A percentile compares a stretch with the other conserved stretches of the same genome.
Evolutionary conservation across 1,140 invertebrate genomes (phyloP).

Genomic region (Caenorhabditis latens): DNA sequence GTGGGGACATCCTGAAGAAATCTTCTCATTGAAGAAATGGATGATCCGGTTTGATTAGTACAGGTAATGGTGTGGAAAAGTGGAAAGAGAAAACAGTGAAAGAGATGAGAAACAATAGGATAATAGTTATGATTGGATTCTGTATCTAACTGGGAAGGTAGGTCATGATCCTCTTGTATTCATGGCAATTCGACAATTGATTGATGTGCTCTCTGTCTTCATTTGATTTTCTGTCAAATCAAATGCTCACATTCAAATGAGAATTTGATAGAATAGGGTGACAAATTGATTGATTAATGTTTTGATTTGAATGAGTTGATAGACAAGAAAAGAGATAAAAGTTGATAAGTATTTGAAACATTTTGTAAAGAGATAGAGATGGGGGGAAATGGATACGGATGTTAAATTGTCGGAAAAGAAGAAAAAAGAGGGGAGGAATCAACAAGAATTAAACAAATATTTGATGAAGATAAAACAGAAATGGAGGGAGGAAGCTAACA

Average conservation of each 20-base stretch:
- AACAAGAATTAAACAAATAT: constrained; percentile 55
- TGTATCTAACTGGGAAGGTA: too few species aligned
- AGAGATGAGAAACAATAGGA: neutral
- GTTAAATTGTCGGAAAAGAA: neutral
- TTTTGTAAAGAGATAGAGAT: neutral
- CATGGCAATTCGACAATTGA: neutral
- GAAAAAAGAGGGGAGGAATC: neutral
- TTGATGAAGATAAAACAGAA: neutral
- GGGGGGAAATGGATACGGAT: constrained; percentile 24
- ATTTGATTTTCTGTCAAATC: too few species aligned
- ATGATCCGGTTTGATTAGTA: constrained; percentile 40
- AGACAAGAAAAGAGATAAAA: neutral
- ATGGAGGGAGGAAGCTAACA: too few species aligned
- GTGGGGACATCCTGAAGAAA: neutral
- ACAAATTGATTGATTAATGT: constrained; percentile 38
- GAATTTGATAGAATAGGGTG: neutral
- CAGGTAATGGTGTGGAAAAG: constrained; percentile 40
- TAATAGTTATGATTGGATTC: too few species aligned
- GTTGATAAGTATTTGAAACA: constrained; percentile 14
- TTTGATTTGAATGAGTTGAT: neutral
- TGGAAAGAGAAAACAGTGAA: neutral
- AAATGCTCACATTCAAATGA: neutral
- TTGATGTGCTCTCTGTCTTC: neutral
- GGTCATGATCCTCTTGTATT: neutral
- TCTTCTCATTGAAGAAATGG: neutral